Evolutionary conservation across 2,888 invertebrate genomes (phyloP).

Genomic region (Euplexia lucipara): DNA sequence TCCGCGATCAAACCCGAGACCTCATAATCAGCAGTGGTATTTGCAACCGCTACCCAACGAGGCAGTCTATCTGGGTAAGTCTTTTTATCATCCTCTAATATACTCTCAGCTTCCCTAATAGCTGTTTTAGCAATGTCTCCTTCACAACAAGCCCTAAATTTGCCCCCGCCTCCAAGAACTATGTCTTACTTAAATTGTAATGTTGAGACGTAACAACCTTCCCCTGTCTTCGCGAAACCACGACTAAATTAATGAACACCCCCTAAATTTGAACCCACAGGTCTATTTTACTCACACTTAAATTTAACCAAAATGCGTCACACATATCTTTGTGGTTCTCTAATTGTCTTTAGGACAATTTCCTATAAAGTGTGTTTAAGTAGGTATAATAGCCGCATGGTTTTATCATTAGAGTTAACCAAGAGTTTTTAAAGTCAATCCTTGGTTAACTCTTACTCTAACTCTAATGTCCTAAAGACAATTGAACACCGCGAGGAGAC

Average conservation of each 20-base stretch:
- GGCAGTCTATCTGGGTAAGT: no score
- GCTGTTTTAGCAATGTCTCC: background rate
- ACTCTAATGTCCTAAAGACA: no score
- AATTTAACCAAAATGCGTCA: constrained; percentile 55
- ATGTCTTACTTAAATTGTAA: constrained; percentile 28
- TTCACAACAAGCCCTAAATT: constrained; percentile 30
- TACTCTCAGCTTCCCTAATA: background rate
- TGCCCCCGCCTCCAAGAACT: constrained; percentile 14
- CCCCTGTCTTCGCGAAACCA: constrained; percentile 41
- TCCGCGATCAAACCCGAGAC: no score
- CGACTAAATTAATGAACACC: constrained; percentile 57
- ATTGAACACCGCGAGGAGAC: no score
- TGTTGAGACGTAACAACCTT: constrained; percentile 36
- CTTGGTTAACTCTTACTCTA: no score
- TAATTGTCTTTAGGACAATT: constrained; percentile 50
- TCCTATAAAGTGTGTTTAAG: constrained; percentile 21
- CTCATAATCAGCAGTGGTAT: no score
- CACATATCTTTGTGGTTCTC: constrained; percentile 57
- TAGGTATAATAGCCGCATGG: no score
- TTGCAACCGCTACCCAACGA: no score
- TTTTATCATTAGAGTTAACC: no score
- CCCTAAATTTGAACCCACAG: constrained; percentile 55
- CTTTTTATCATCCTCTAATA: background rate
- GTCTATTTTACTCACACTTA: constrained; percentile 55
- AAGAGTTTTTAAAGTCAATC: no score